Base-by-base conservation (phyloP, 2,888 invertebrate species). In the Falcaria lacertinaria region DNA sequence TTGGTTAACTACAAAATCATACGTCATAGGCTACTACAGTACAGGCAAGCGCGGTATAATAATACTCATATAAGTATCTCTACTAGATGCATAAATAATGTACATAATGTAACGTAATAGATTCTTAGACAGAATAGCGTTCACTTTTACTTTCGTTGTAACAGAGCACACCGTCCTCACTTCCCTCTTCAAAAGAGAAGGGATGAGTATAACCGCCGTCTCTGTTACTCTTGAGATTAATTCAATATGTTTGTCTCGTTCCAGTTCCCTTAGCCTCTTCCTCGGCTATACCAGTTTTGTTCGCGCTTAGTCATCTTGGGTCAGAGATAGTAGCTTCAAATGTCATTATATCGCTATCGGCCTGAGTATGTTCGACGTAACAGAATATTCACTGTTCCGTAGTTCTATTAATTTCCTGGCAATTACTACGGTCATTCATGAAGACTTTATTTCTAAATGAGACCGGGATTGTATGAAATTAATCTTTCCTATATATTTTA, bases 81-180 rank as follows among this genome's bases (percentile, higher is more conserved):
- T 22, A 37, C 37, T 56, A 51, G 52, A 63, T 54, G 58, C 61
- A 54, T 60, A 64, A 68, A 63, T 57, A 66, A 73, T 72, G 22
- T 68, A 65, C 64, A 64, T 66, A 66, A 68, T 57, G 54, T 63
- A 54, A 54, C 54, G 62, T 64, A 62, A 64, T 65, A 69, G 70
- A 66, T 61, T 61, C 61, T 69, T 64, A 70, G 59, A 67, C 70
- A 69, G 64, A 73, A 72, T 68, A 71, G 68, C 74, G 69, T 73
- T 78, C 64, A 84, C 85, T 85, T 85, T 85, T 85, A 84, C 85
- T 85, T 84, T 85, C 79, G 64, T 69, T 71, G 69, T 67, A 69
- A 66, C 60, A 68, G 64, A n/a, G n/a, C n/a, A n/a, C 71, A 67
- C 59, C 53, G 70, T 67, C 73, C 70, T 75, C 72, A 74, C 75